These are phyloP conservation scores for Andrena trimmerana DNA, from an alignment of 2,888 invertebrate species.

Conservation along the genomic window DNA sequence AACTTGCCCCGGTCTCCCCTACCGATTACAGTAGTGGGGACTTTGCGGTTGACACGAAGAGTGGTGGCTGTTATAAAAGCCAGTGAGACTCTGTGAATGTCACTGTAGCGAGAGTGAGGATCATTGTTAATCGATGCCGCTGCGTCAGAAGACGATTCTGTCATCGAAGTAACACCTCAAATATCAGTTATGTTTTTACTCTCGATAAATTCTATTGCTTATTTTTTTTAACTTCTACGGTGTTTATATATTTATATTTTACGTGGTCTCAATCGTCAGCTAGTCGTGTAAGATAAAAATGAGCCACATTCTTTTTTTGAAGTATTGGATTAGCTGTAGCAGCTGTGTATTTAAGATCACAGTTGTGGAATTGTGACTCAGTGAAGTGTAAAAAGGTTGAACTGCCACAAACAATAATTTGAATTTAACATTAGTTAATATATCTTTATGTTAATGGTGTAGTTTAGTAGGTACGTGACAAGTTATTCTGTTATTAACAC, in stretches of 20 bases:
- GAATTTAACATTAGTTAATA: background rate
- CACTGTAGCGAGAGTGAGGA: constrained; percentile 60
- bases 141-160: background rate
- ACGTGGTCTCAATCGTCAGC: background rate
- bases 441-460: background rate
- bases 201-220: background rate
- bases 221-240: background rate
- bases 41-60: constrained; percentile 61
- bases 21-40: constrained; percentile 68
- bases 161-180: background rate
- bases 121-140: constrained; percentile 28
- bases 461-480: no score
- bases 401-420: background rate
- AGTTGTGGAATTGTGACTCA: no score
- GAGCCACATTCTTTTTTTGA: background rate
- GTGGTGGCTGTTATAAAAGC: constrained; percentile 72
- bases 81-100: constrained; percentile 44
- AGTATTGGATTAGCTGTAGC: background rate
- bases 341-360: background rate
- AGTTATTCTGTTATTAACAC: no score
- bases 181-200: background rate
- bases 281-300: background rate
- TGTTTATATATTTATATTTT: background rate
- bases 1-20: no score
- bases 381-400: background rate